These are phyloP conservation scores for Platypus cylindrus DNA, from an alignment of 2,888 invertebrate species.

Conservation along the genomic window DNA sequence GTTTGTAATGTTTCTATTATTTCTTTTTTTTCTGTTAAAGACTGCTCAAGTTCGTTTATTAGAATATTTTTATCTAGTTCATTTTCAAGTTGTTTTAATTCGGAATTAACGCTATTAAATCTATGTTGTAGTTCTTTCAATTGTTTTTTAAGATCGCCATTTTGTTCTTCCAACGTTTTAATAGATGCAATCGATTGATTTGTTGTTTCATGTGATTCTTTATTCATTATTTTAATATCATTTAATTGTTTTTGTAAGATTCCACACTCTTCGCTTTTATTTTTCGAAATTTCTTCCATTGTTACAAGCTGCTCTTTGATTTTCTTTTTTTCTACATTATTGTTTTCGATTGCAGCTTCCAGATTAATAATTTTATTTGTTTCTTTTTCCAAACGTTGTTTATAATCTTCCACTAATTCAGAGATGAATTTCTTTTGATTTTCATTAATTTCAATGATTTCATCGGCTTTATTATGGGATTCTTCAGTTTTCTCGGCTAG, in stretches of 20 bases:
- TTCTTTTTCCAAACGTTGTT: constrained; percentile 26
- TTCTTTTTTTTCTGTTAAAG: constrained; percentile 23
- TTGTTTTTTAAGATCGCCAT: constrained; percentile 36
- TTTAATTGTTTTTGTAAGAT: constrained; percentile 15
- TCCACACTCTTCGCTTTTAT: constrained; percentile 9
- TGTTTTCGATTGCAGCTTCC: constrained; percentile 42
- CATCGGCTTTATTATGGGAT: constrained; percentile 13
- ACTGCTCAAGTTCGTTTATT: constrained; percentile 23
- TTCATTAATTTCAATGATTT: constrained; percentile 9
- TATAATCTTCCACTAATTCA: constrained; percentile 16
- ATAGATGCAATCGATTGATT: constrained; percentile 13
- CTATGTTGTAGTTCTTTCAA: constrained; percentile 16
- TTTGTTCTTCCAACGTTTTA: constrained; percentile 14
- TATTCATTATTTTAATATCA: constrained; percentile 11
- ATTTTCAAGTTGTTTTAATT: constrained; percentile 17
- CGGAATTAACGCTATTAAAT: background rate
- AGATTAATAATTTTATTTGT: constrained; percentile 43
- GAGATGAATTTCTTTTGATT: constrained; percentile 16
- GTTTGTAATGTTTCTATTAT: constrained; percentile 18
- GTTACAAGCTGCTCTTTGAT: constrained; percentile 9
- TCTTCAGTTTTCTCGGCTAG: constrained; percentile 14
- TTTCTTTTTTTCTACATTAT: constrained; percentile 8
- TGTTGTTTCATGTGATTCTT: constrained; percentile 9
- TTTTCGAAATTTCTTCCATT: constrained; percentile 12
- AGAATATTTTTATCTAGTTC: constrained; percentile 23